Evolutionary conservation across 1,140 invertebrate genomes (phyloP).

Genomic region (Thrips palmi): DNA sequence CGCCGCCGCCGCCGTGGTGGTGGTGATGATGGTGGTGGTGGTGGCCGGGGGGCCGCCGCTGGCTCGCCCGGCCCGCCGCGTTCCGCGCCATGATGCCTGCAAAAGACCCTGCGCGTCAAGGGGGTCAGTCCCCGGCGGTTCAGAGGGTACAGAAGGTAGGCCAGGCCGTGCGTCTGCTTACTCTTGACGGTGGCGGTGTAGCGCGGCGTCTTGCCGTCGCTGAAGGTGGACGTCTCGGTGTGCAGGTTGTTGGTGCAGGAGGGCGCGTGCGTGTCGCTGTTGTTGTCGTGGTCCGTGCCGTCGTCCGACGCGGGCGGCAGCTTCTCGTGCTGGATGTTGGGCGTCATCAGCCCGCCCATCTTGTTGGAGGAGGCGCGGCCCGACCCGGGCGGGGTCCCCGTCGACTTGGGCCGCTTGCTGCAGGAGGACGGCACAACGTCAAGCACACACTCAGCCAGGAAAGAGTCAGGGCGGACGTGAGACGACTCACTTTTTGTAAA

Average conservation of each 20-base stretch:
- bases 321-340: conserved; percentile 23
- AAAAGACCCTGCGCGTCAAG: not conserved
- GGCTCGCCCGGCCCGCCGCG: conserved; percentile 9
- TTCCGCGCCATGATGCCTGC: conserved; percentile 19
- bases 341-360: conserved; percentile 15
- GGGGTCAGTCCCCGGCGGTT: not conserved
- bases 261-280: conserved; percentile 25
- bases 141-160: not conserved
- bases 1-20: no score
- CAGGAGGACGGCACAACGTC: conserved; percentile 14
- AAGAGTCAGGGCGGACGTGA: not conserved
- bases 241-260: conserved; percentile 18
- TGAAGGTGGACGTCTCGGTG: conserved; percentile 20
- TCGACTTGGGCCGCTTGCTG: conserved; percentile 31
- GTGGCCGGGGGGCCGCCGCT: no score
- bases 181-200: conserved; percentile 31
- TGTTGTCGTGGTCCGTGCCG: conserved; percentile 18
- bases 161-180: conserved; percentile 18
- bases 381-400: conserved; percentile 20
- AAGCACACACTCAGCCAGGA: not conserved
- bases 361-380: conserved; percentile 23
- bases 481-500: conserved; percentile 51
- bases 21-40: no score
- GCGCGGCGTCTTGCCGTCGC: conserved; percentile 10
- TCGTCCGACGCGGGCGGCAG: conserved; percentile 16